Base-by-base conservation (phyloP, 2,797 vertebrate species). In the Myotis myotis region DNA sequence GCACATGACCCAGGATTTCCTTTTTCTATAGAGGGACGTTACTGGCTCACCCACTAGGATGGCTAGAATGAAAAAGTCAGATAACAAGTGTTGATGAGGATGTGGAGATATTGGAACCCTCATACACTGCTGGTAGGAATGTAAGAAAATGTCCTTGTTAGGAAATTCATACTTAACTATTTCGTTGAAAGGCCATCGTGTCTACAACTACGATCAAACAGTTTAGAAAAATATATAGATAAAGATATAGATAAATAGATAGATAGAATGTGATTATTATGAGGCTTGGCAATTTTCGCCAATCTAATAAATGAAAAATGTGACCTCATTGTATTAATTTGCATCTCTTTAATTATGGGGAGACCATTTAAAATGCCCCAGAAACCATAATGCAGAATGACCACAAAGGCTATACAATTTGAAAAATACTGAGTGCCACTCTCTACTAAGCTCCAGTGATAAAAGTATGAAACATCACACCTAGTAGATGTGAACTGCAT, bases 391-490 rank as follows among this genome's bases (percentile, higher is more conserved):
- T 16, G 64, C 30, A 81, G 53, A 92, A 89, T 71, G 51, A 64
- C 36, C 38, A 75, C 30, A 53, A 60, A 84, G 51, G 23, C 81
- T 76, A 62, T 81, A 60, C 79, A 36, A 84, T 80, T 44, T 84
- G 57, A 68, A 53, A 74, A 20, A 30, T 64, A 79, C n/a, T 70
- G 71, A 72, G 38, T 83, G 25, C 60, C 11, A n/a, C 47, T 41
- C n/a, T 66, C 81, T 81, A 64, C 38, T 41, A 87, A 96, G 62
- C 53, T 93, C 71, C 55, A 70, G 83, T 36, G 41, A 66, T 49
- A 96, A 87, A 91, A 94, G 79, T 57, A 95, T 41, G 19, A 93
- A 95, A n/a, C 30, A 72, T 13, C 33, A 90, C 49, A 88, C n/a
- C 41, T 81, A 70, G 36, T 41, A 91, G 75, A 70, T 84, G 66